A percentile compares a stretch with the other conserved stretches of the same genome.
These are phyloP conservation scores for Perca schrenkii DNA, from an alignment of 2,113 vertebrate species.

Conservation along the genomic window DNA sequence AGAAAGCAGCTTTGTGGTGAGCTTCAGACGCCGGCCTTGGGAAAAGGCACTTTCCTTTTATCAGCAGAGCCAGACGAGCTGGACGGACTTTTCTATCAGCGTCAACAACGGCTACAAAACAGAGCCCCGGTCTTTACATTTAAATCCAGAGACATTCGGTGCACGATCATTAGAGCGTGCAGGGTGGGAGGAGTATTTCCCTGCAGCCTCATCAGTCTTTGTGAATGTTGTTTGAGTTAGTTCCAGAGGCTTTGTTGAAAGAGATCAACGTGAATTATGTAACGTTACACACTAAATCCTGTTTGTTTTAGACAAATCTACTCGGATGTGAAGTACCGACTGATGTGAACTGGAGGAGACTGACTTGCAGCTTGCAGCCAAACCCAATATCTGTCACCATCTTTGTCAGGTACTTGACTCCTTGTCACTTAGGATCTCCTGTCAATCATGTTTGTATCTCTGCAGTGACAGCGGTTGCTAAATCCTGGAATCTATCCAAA, in stretches of 20 bases:
- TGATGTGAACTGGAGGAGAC: neutral
- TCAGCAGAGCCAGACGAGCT: neutral
- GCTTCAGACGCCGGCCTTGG: constrained; percentile 18
- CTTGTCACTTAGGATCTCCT: neutral
- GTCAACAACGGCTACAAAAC: neutral
- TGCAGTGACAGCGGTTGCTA: neutral
- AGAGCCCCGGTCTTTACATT: fast-evolving
- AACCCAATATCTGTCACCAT: constrained; percentile 12
- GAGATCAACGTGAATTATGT: neutral
- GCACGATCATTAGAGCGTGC: neutral
- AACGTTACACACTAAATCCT: neutral
- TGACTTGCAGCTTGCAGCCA: neutral
- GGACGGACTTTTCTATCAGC: neutral
- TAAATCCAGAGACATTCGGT: neutral
- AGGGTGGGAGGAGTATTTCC: neutral
- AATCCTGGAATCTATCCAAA: neutral
- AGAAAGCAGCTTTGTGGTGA: constrained; percentile 46
- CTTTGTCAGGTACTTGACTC: neutral
- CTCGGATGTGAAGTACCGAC: neutral
- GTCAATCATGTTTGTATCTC: neutral
- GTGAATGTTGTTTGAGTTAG: too few relatives aligned
- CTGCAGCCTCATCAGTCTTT: neutral
- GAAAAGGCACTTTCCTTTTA: constrained; percentile 22
- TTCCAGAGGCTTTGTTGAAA: neutral
- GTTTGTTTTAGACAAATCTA: neutral